Evolutionary conservation across 2,888 invertebrate genomes (phyloP).

Genomic region (Vannuccia rotundouncinata): DNA sequence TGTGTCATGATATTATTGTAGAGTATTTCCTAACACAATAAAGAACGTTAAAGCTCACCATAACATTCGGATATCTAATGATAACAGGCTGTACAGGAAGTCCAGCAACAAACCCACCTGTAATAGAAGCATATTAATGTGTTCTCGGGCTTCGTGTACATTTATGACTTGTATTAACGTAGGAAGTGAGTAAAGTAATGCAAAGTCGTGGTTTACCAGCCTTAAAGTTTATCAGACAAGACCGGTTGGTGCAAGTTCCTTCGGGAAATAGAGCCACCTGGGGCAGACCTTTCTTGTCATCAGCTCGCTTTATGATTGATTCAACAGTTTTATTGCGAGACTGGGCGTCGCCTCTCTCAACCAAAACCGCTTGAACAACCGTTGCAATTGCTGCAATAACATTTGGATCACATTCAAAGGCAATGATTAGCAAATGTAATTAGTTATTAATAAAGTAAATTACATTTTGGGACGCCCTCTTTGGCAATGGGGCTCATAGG

Average conservation of each 20-base stretch:
- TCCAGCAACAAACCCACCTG: conserved; percentile 87
- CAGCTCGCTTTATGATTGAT: not conserved
- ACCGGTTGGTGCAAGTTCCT: conserved; percentile 88
- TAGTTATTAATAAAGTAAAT: not conserved
- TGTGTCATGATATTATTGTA: not conserved
- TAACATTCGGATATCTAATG: conserved; percentile 73
- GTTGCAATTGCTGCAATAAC: conserved; percentile 27
- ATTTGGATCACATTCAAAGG: not conserved
- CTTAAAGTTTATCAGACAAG: conserved; percentile 64
- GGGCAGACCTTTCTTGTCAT: conserved; percentile 60
- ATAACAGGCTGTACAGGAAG: conserved; percentile 90
- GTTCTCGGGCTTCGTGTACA: no score
- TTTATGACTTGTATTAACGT: no score
- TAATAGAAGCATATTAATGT: no score
- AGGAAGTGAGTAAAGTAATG: no score
- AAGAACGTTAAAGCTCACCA: conserved; percentile 63
- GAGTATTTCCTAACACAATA: not conserved
- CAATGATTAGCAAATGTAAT: not conserved
- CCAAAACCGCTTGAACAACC: conserved; percentile 31
- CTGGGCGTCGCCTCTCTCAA: conserved; percentile 24
- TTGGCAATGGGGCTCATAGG: conserved; percentile 32
- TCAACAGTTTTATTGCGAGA: conserved; percentile 28
- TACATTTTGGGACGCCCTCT: conserved; percentile 5
- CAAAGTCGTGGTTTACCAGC: no score
- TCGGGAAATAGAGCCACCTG: conserved; percentile 90